These are phyloP conservation scores for Sarcophaga bullata DNA, from an alignment of 1,140 invertebrate species.

Conservation along the genomic window DNA sequence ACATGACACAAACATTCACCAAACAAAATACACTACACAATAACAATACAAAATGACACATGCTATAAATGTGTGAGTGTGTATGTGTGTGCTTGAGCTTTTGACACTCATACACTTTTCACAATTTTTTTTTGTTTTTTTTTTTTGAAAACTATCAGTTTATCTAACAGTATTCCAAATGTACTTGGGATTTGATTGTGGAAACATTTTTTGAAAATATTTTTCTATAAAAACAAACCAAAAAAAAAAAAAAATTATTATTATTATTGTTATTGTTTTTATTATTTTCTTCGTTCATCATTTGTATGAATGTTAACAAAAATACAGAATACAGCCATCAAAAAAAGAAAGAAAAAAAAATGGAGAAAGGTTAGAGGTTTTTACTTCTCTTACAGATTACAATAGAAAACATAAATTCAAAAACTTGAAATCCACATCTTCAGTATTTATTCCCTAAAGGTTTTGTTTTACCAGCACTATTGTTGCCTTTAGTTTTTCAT, in stretches of 20 bases:
- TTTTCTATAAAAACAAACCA: background rate
- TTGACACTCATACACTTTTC: no score
- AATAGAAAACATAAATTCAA: background rate
- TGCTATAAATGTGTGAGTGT: no score
- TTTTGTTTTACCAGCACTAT: background rate
- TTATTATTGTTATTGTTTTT: background rate
- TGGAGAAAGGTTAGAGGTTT: conserved; percentile 19
- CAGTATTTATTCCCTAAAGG: conserved; percentile 8
- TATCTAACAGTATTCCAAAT: conserved; percentile 18
- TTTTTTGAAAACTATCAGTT: background rate
- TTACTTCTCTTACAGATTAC: background rate
- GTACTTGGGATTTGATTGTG: background rate
- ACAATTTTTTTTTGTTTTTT: no score
- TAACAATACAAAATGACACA: no score
- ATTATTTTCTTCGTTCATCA: background rate
- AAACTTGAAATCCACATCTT: conserved; percentile 10
- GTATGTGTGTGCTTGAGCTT: no score
- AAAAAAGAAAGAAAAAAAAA: no score
- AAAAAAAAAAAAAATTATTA: background rate
- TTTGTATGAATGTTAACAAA: background rate
- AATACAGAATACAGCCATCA: background rate
- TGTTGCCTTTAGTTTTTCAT: no score
- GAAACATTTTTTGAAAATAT: background rate
- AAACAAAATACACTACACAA: conserved; percentile 17
- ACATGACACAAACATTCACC: conserved; percentile 34